Evolutionary conservation across 2,113 vertebrate genomes (phyloP).

Genomic region (Sinocyclocheilus rhinocerous): DNA sequence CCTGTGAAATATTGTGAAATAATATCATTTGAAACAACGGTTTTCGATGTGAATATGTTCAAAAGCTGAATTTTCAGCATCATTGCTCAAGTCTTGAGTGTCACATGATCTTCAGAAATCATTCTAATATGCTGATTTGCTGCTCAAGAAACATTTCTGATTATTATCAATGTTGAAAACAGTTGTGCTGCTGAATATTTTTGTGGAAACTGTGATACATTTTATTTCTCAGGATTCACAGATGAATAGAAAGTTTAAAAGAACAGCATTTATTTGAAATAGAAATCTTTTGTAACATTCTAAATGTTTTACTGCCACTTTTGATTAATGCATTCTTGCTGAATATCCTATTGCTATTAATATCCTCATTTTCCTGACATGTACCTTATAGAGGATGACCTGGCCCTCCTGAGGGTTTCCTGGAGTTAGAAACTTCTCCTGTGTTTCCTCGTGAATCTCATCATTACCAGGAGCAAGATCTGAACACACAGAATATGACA

Average conservation of each 20-base stretch:
- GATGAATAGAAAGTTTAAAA: no score
- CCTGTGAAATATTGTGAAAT: neutral
- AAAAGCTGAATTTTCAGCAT: neutral
- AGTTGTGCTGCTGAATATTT: rapidly evolving
- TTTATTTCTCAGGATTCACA: no score
- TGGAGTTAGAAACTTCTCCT: constrained; percentile 88
- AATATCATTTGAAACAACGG: neutral
- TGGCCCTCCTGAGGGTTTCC: constrained; percentile 97
- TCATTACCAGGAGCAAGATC: constrained; percentile 95
- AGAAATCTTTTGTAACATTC: no score
- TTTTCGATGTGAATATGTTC: neutral
- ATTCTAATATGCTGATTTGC: neutral
- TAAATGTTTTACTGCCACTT: neutral
- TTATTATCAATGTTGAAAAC: neutral
- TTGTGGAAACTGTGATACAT: no score
- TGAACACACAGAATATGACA: constrained; percentile 57
- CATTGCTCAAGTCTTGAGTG: neutral
- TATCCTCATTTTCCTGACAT: neutral
- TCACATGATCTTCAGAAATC: neutral
- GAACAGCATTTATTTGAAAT: no score
- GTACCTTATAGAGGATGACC: constrained; percentile 94
- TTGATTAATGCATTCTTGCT: neutral
- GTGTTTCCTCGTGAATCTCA: constrained; percentile 94
- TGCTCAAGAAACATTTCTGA: neutral
- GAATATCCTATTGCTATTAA: no score